A percentile compares a stretch with the other conserved stretches of the same genome.
These are phyloP conservation scores for Caenorhabditis tropicalis DNA, from an alignment of 1,140 invertebrate species.

Conservation along the genomic window DNA sequence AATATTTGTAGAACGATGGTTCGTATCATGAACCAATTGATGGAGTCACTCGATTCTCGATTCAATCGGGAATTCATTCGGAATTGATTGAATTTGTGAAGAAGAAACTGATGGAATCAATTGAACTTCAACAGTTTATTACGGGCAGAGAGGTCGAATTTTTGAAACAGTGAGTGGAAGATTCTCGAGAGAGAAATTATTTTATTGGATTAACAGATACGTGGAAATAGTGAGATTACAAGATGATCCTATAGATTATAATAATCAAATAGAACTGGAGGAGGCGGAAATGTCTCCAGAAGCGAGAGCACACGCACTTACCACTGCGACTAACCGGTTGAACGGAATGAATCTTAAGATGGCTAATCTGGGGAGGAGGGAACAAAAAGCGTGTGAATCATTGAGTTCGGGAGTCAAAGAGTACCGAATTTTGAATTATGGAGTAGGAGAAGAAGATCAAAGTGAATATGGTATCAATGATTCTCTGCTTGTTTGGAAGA, in stretches of 20 bases:
- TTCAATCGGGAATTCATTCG: neutral
- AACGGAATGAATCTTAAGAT: neutral
- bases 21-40: too few species aligned
- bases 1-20: too few species aligned
- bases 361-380: neutral
- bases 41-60: too few species aligned
- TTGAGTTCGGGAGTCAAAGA: neutral
- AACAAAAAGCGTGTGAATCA: neutral
- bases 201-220: neutral
- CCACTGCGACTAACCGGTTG: neutral
- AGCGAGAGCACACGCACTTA: neutral
- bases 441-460: neutral
- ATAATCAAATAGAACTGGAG: conserved; percentile 8
- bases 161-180: neutral
- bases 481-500: neutral
- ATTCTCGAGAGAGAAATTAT: neutral
- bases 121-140: neutral
- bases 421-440: neutral
- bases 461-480: too few species aligned
- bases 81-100: neutral
- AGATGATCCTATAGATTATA: too few species aligned
- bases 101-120: neutral
- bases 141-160: neutral
- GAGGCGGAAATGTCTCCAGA: neutral
- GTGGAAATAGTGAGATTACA: neutral